Evolutionary conservation across 2,797 vertebrate species (phyloP).

Genomic region (Gallinago stenura): DNA sequence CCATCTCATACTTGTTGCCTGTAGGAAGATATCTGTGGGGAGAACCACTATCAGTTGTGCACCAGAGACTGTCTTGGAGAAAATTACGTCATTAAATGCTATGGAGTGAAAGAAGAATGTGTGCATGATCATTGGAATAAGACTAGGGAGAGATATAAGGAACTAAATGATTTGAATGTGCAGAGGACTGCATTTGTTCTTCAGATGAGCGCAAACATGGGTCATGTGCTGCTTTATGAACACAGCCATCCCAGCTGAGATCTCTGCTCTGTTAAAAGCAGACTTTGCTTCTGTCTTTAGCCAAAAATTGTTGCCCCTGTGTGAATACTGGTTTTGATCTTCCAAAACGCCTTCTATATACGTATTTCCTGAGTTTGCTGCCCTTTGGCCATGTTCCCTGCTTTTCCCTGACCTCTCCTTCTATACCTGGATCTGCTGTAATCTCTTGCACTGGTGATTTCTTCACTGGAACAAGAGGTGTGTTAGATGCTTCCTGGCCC

Average conservation of each 20-base stretch:
- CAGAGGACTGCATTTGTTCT: not conserved
- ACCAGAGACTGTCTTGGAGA: not conserved
- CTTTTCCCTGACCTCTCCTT: not conserved
- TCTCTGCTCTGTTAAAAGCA: not conserved
- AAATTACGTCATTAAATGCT: not conserved
- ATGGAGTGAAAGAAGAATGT: not conserved
- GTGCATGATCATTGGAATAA: not conserved
- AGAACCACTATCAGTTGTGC: not conserved
- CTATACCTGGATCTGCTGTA: not conserved
- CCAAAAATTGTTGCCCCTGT: not conserved
- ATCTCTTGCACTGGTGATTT: not conserved
- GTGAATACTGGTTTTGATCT: not conserved
- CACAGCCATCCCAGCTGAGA: not conserved
- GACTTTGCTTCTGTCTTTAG: not conserved
- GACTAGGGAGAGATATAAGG: not conserved
- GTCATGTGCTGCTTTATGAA: too few species aligned
- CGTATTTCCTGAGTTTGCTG: not conserved
- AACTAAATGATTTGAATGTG: not conserved
- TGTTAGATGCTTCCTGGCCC: not conserved
- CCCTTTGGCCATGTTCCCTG: fast-evolving
- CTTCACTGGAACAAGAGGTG: not conserved
- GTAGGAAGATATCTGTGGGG: not conserved
- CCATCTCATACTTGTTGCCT: not conserved
- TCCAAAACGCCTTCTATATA: not conserved
- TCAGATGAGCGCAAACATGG: not conserved